These are phyloP conservation scores for Eucera pruinosa DNA, from an alignment of 2,888 invertebrate species.

Conservation along the genomic window DNA sequence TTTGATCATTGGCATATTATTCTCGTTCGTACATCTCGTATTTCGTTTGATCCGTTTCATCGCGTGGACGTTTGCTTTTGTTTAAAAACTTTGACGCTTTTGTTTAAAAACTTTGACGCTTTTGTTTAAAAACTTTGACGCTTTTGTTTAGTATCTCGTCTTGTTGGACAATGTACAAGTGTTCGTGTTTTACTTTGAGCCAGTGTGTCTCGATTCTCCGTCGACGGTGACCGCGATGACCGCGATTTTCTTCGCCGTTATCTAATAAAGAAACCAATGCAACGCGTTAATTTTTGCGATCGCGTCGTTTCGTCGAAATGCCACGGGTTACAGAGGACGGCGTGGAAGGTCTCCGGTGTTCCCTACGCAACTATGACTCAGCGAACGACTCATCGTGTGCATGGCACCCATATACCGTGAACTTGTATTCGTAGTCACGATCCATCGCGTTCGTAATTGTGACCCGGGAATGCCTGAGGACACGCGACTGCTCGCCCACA, in stretches of 20 bases:
- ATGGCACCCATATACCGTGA: neutral
- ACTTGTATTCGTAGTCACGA: constrained; percentile 45
- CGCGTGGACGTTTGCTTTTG: too few relatives aligned
- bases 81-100: too few relatives aligned
- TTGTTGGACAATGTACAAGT: too few relatives aligned
- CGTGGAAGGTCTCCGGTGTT: constrained; percentile 33
- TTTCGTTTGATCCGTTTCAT: too few relatives aligned
- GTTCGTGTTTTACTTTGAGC: too few relatives aligned
- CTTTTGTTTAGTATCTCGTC: too few relatives aligned
- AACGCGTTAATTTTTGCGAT: constrained; percentile 22
- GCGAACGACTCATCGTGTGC: constrained; percentile 51
- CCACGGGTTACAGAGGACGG: constrained; percentile 30
- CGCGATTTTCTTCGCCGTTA: constrained; percentile 18
- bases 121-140: too few relatives aligned
- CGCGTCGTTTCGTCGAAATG: constrained; percentile 12
- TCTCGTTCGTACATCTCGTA: too few relatives aligned
- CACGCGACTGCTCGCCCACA: constrained; percentile 53
- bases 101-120: too few relatives aligned
- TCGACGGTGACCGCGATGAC: constrained; percentile 38
- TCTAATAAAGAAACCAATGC: neutral
- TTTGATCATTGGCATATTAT: too few relatives aligned
- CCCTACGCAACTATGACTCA: constrained; percentile 58
- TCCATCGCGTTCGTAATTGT: constrained; percentile 54
- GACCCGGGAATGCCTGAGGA: constrained; percentile 46
- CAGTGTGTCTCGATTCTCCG: too few relatives aligned